Evolutionary conservation across 2,888 invertebrate species (phyloP).

Genomic region (Caenorhabditis sulstoni): DNA sequence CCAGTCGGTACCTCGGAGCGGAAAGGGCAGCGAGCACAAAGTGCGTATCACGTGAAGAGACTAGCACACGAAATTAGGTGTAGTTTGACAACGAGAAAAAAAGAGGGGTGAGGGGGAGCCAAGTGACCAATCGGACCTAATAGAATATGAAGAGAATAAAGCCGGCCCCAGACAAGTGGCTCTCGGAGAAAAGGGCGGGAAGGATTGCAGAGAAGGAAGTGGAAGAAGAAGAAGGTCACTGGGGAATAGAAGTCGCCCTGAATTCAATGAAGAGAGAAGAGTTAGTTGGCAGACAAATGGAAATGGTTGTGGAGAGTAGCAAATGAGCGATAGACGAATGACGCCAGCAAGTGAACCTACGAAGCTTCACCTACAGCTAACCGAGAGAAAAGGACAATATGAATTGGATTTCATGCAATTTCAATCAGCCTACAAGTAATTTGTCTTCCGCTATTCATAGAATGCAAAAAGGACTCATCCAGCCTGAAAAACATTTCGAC

Average conservation of each 20-base stretch:
- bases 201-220: conserved; percentile 3
- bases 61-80: conserved; percentile 45
- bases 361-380: no score
- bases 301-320: conserved; percentile 12
- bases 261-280: conserved; percentile 39
- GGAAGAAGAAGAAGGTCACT: conserved; percentile 31
- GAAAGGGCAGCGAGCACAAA: conserved; percentile 14
- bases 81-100: conserved; percentile 24
- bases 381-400: no score
- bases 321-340: conserved; percentile 8
- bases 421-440: not conserved
- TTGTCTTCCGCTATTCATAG: conserved; percentile 9
- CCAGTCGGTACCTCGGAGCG: conserved; percentile 5
- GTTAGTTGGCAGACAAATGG: conserved; percentile 39
- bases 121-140: conserved; percentile 48
- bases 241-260: conserved; percentile 14
- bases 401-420: conserved; percentile 11
- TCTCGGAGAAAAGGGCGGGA: not conserved
- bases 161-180: not conserved
- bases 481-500: no score
- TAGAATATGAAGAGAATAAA: conserved; percentile 55
- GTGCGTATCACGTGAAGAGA: conserved; percentile 8
- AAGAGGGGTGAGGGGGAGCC: not conserved
- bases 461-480: conserved; percentile 3
- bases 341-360: no score